A percentile compares a stretch with the other conserved stretches of the same genome.
These are phyloP conservation scores for Mechanitis mazaeus DNA, from an alignment of 2,888 invertebrate genomes.

Conservation along the genomic window DNA sequence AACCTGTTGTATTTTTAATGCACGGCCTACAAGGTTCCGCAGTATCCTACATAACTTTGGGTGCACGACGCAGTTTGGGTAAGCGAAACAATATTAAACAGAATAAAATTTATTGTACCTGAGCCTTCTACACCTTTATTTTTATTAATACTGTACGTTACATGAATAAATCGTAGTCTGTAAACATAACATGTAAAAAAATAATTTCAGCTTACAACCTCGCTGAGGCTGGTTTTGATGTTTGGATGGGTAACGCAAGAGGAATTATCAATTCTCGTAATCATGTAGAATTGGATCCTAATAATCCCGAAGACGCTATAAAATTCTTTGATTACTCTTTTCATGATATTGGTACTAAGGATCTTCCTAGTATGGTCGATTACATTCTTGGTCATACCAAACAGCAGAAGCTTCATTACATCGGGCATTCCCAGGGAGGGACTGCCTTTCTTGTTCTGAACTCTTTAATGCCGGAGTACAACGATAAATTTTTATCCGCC, in stretches of 20 bases:
- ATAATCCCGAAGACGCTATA: slow-evolving; percentile 35
- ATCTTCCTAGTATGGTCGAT: slow-evolving; percentile 58
- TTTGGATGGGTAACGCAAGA: slow-evolving; percentile 89
- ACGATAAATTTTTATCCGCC: slow-evolving; percentile 49
- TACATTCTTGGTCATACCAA: slow-evolving; percentile 46
- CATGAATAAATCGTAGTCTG: too few species aligned
- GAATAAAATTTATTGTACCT: not conserved
- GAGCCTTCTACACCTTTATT: too few species aligned
- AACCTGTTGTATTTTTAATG: slow-evolving; percentile 40
- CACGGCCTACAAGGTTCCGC: slow-evolving; percentile 39
- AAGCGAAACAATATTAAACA: slow-evolving; percentile 10
- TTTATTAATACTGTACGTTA: too few species aligned
- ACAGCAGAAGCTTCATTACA: slow-evolving; percentile 49
- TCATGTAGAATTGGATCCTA: slow-evolving; percentile 65
- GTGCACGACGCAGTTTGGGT: slow-evolving; percentile 36
- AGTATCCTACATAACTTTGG: slow-evolving; percentile 31
- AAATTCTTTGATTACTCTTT: slow-evolving; percentile 59
- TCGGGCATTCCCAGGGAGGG: slow-evolving; percentile 67
- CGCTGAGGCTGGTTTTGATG: slow-evolving; percentile 81
- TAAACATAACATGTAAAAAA: too few species aligned
- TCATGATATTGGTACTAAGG: slow-evolving; percentile 56
- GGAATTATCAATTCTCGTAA: slow-evolving; percentile 83
- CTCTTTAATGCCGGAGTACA: slow-evolving; percentile 50
- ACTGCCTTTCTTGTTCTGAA: slow-evolving; percentile 51
- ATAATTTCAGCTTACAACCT: slow-evolving; percentile 78